Conservation (phyloP, 2,888 invertebrate genomes). For the Patella pellucida region DNA sequence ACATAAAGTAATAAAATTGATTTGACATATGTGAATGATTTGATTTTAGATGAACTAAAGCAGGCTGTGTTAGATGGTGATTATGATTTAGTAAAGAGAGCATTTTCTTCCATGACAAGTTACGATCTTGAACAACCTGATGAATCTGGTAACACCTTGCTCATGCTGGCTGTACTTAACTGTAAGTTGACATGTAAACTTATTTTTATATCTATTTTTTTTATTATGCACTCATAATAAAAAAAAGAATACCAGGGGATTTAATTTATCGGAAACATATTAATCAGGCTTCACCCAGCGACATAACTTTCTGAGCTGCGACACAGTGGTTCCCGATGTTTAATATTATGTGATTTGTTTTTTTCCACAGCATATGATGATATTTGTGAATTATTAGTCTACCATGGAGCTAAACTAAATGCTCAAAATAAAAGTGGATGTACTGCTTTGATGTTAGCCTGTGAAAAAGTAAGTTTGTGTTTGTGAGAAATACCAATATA, state of each 20-base stretch:
- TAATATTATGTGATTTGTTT: constrained; percentile 4
- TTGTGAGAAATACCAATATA: not conserved
- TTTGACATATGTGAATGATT: not conserved
- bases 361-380: constrained; percentile 57
- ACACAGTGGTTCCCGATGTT: not conserved
- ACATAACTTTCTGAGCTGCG: too few relatives aligned
- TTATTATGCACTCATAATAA: too few relatives aligned
- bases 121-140: constrained; percentile 59
- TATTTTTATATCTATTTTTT: too few relatives aligned
- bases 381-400: constrained; percentile 61
- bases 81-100: constrained; percentile 50
- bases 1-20: too few relatives aligned
- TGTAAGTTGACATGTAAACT: constrained; percentile 38
- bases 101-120: constrained; percentile 44
- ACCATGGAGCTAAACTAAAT: constrained; percentile 63
- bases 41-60: constrained; percentile 47
- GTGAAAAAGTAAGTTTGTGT: constrained; percentile 47
- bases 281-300: too few relatives aligned
- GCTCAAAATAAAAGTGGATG: constrained; percentile 60
- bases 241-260: too few relatives aligned
- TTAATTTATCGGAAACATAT: too few relatives aligned
- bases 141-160: constrained; percentile 54
- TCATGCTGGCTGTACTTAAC: constrained; percentile 63
- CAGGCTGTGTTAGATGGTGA: constrained; percentile 54
- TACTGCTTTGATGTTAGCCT: constrained; percentile 67